Percentiles rank a stretch among this genome's conserved stretches.
Evolutionary conservation across 2,797 vertebrate genomes (phyloP).

Genomic region (Toxotes lorentzi): DNA sequence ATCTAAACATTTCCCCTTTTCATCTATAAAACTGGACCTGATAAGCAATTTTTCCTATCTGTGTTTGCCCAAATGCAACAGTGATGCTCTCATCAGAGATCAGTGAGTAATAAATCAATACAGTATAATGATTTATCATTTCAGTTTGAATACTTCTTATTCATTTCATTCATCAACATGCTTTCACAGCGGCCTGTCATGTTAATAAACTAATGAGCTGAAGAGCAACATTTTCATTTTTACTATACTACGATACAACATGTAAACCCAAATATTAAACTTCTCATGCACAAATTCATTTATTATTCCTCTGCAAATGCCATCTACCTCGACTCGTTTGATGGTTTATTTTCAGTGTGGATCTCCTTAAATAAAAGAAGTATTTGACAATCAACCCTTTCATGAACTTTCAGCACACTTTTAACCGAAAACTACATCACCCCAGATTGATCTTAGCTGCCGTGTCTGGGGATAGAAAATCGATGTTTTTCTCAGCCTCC

Average conservation of each 20-base stretch:
- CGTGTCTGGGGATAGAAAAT: background rate
- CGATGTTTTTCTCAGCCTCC: background rate
- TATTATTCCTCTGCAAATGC: background rate
- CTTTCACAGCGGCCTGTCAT: constrained; percentile 39
- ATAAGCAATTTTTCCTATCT: constrained; percentile 55
- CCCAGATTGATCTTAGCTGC: background rate
- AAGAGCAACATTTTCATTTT: constrained; percentile 30
- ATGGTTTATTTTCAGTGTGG: constrained; percentile 37
- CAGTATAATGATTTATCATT: constrained; percentile 19
- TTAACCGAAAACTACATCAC: background rate
- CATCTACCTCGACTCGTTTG: constrained; percentile 47
- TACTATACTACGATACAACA: too few relatives aligned
- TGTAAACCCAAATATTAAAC: constrained; percentile 26
- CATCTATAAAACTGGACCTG: constrained; percentile 32
- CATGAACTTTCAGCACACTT: background rate
- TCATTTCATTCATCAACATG: constrained; percentile 18
- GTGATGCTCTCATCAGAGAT: constrained; percentile 74
- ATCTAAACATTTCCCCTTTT: background rate
- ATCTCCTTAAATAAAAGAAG: constrained; percentile 45
- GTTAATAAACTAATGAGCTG: constrained; percentile 57
- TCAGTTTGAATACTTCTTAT: constrained; percentile 7
- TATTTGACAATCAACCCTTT: constrained; percentile 63
- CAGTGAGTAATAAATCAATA: constrained; percentile 76
- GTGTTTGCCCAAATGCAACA: constrained; percentile 71
- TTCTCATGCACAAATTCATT: background rate